Base-by-base conservation (phyloP, 2,888 invertebrate genomes). In the Melolontha melolontha region DNA sequence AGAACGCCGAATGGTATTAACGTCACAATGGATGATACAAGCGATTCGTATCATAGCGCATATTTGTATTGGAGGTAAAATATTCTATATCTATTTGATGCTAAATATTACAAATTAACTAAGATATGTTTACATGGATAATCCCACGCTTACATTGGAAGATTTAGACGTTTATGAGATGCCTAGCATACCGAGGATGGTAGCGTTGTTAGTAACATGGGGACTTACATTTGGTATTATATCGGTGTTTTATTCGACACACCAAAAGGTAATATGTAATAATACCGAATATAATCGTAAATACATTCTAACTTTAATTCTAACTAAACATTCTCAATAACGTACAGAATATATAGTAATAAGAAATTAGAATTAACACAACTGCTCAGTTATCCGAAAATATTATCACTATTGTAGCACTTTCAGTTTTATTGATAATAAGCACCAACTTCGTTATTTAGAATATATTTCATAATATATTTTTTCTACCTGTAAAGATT, bases 31-130 rank as follows among this genome's bases (percentile, higher is more conserved):
- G 16, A 12, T 49, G 10, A 17, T 2, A 47, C 11, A n/a, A 16
- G 4, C n/a, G 16, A 49, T 17, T 49, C 29, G 16, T 1, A 22
- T 29, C 64, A 42, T 29, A 52, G 67, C 0, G 17, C 67, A 10
- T 69, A 41, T 17, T 40, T 69, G 29, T 72, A 70, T 49, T 72
- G 70, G 70, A 70, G 63, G 70, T 69, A 64, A 57, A n/a, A 22
- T 55, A 8, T 44, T 47, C 6, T 6, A 39, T 54, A 29, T n/a
- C 27, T n/a, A 14, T 42, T 7, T 14, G 2, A n/a, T 65, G 29
- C 7, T 34, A 42, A 7, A n/a, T 11, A 50, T 10, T 4, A 6
- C 51, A n/a, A 40, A 11, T 14, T 66, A 29, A 49, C 68, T 42
- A 17, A 71, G 71, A 8, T 67, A 67, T 55, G 51, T 54, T n/a